Evolutionary conservation across 2,113 vertebrate species (phyloP), one percentile per base, ranked within the genome.

Genomic region (Syrrhaptes paradoxus): DNA sequence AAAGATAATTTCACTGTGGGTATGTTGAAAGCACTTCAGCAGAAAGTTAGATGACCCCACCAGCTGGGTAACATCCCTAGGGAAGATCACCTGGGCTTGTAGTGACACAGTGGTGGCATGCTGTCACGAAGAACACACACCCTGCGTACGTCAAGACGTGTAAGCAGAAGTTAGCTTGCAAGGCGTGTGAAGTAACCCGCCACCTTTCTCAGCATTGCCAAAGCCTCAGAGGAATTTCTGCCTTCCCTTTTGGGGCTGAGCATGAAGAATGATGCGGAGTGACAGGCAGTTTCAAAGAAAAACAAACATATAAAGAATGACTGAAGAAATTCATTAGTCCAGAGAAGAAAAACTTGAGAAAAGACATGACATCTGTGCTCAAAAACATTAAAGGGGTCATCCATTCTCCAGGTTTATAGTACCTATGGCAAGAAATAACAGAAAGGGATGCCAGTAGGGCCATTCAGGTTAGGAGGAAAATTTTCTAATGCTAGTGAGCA

Each of bases 101-200:
- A 76, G 83, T 34, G 71, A 66, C 74, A 90, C 78, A 49, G 2
- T 2, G 70, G 36, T n/a, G 82, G 71, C 54, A 17, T 9, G 43
- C 68, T 85, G 84, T 80, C 89, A 59, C 0, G 0, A 51, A 55
- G 48, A 74, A 45, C 1, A 0, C 71, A 20, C 10, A 9, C 2
- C 0, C 1, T 0, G 36, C 8, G 1, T 5, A 2, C 68, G 21
- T 65, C 0, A 0, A 58, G 80, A 66, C 0, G 1, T 48, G 89
- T 5, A 2, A 96, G 45, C 73, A 85, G 61, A 59, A 91, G 80
- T 77, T 26, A 85, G 55, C 77, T 59, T 71, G 74, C 65, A 81
- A 94, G 77, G 85, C 61, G 46, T 26, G 38, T 31, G 32, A 87
- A 85, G 85, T 59, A 78, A 89, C 77, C 65, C 8, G 1, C n/a